Evolutionary conservation across 2,113 vertebrate genomes (phyloP), one percentile per base, ranked within the genome.

Genomic region (Vidua macroura): DNA sequence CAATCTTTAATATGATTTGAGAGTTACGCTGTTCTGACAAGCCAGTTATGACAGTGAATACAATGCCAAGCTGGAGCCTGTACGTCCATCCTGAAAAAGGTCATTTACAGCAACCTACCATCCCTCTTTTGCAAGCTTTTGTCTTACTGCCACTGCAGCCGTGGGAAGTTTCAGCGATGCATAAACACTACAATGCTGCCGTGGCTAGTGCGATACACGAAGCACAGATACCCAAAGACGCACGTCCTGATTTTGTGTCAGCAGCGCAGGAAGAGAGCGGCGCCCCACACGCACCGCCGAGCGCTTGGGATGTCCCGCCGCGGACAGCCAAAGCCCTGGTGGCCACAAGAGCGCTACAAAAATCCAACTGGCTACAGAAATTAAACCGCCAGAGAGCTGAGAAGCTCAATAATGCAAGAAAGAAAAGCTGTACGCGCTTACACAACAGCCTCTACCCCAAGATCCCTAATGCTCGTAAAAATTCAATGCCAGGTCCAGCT

Each of bases 261-360:
- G 30, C 58, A 33, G 31, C 12, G 3, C 2, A 31, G n/a, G 19
- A 79, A 28, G 22, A 44, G 39, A 37, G 30, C 6, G 1, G 13
- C 1, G n/a, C 17, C 59, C 25, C 23, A 5, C 0, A 12, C 20
- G 9, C 28, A 35, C 27, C 7, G 0, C 15, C 2, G 16, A 33
- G n/a, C 16, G 31, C 14, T 2, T 3, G 37, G 31, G 27, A 46
- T 1, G 1, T 23, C 44, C 55, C 39, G 7, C 56, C 43, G 20
- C 0, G 30, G 5, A 10, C 28, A 24, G 35, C 55, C 43, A 17
- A 64, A 39, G 22, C 11, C 8, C 9, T 48, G 8, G 52, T 0
- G 21, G 43, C 25, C 33, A 1, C 2, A 44, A 19, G 3, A 73
- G 9, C 14, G 10, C 88, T 15, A 66, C 30, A 60, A 18, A 75